Percentiles rank a stretch among this genome's conserved stretches.
Conservation (phyloP, 2,888 invertebrate species). For the Stenurella melanura region DNA sequence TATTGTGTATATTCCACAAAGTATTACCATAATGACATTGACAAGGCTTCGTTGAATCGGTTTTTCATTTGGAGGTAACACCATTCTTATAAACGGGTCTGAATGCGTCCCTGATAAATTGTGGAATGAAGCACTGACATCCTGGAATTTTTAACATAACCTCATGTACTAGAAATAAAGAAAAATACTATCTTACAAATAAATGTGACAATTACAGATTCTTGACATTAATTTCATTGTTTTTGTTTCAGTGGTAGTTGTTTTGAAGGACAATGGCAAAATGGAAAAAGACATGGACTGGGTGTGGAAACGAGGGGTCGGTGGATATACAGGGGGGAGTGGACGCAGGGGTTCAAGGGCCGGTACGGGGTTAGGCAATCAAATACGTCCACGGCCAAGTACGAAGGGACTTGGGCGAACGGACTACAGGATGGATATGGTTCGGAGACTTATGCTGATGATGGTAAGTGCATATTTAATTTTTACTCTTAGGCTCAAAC, state of each 20-base stretch:
- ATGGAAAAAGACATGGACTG: conserved; percentile 97
- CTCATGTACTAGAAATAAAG: too few relatives aligned
- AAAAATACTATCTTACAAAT: too few relatives aligned
- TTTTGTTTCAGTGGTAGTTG: conserved; percentile 88
- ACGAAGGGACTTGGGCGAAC: conserved; percentile 99
- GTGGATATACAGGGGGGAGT: conserved; percentile 98
- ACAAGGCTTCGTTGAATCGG: too few relatives aligned
- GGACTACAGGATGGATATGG: conserved; percentile 99
- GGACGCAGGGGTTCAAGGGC: conserved; percentile 99
- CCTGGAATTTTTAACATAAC: too few relatives aligned
- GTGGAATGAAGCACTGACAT: too few relatives aligned
- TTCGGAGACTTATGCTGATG: conserved; percentile 99
- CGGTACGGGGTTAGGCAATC: conserved; percentile 98
- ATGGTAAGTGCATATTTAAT: conserved; percentile 81
- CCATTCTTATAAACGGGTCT: too few relatives aligned
- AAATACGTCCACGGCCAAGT: conserved; percentile 95
- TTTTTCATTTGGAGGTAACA: too few relatives aligned
- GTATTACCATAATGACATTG: too few relatives aligned
- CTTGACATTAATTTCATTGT: background rate
- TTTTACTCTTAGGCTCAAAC: too few relatives aligned
- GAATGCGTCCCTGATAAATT: too few relatives aligned
- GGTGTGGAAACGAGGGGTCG: conserved; percentile 98
- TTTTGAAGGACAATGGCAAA: conserved; percentile 99
- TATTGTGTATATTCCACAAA: too few relatives aligned
- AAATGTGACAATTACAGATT: too few relatives aligned